Evolutionary conservation across 1,140 invertebrate genomes (phyloP).

Genomic region (Zaprionus capensis): DNA sequence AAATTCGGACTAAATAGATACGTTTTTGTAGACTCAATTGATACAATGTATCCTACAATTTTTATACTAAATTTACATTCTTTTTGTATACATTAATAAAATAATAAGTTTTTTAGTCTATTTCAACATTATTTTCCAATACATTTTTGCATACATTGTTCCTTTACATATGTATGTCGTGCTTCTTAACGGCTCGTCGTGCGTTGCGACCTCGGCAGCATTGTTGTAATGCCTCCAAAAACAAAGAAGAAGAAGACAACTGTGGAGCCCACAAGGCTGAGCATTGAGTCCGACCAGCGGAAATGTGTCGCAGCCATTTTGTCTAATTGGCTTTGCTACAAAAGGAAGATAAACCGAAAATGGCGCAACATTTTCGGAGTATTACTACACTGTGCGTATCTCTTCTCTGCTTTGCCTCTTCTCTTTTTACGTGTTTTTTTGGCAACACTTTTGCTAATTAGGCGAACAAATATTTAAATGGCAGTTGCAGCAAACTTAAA

Average conservation of each 20-base stretch:
- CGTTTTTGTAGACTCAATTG: not conserved
- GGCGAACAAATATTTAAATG: conserved; percentile 70
- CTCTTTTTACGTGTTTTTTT: conserved; percentile 1
- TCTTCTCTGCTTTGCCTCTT: conserved; percentile 27
- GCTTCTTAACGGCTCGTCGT: not conserved
- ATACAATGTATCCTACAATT: not conserved
- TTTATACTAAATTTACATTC: not conserved
- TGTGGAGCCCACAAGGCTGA: conserved; percentile 28
- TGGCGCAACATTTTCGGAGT: conserved; percentile 68
- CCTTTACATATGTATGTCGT: not conserved
- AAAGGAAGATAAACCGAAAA: conserved; percentile 74
- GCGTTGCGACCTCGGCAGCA: conserved; percentile 1
- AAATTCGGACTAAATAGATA: not conserved
- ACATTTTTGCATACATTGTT: not conserved
- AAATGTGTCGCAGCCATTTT: conserved; percentile 82
- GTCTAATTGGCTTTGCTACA: conserved; percentile 75
- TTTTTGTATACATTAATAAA: not conserved
- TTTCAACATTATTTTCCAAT: not conserved
- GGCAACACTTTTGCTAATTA: conserved; percentile 79
- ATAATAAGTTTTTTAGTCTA: not conserved
- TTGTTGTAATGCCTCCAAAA: conserved; percentile 21
- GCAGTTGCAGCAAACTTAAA: conserved; percentile 61
- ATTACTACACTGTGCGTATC: conserved; percentile 26
- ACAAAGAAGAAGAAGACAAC: conserved; percentile 3
- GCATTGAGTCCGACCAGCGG: conserved; percentile 64